These are phyloP conservation scores for Ahaetulla prasina DNA, from an alignment of 2,113 vertebrate genomes.

Conservation along the genomic window DNA sequence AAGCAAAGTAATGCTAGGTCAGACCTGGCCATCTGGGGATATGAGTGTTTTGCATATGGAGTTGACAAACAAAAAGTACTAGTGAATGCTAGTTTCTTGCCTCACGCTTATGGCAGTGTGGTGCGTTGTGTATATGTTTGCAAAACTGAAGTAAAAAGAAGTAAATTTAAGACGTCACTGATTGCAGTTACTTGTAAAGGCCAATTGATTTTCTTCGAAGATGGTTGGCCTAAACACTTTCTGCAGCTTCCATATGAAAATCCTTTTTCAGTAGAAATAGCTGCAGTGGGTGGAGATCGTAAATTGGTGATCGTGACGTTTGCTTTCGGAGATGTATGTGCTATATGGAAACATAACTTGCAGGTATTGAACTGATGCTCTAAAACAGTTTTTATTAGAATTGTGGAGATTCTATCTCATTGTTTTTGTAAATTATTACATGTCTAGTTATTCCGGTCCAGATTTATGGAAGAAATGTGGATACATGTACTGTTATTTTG, in stretches of 20 bases:
- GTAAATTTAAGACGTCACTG: conserved; percentile 63
- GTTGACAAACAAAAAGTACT: conserved; percentile 68
- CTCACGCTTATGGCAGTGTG: conserved; percentile 78
- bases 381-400: not conserved
- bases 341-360: conserved; percentile 79
- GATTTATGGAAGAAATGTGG: not conserved
- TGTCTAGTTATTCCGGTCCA: not conserved
- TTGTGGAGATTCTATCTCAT: not conserved
- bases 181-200: conserved; percentile 75
- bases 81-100: conserved; percentile 69
- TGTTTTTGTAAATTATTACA: rapidly evolving
- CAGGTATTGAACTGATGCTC: conserved; percentile 72
- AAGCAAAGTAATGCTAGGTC: conserved; percentile 22
- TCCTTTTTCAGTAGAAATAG: conserved; percentile 70
- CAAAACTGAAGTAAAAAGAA: conserved; percentile 51
- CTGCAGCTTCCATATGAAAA: conserved; percentile 82
- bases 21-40: conserved; percentile 59
- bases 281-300: conserved; percentile 66
- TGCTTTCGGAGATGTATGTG: conserved; percentile 71
- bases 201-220: conserved; percentile 83
- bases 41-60: conserved; percentile 66
- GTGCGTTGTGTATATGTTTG: conserved; percentile 69
- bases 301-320: conserved; percentile 76
- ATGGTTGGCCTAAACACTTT: conserved; percentile 73
- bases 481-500: not conserved